Evolutionary conservation across 1,140 invertebrate genomes (phyloP).

Genomic region (Maniola jurtina): DNA sequence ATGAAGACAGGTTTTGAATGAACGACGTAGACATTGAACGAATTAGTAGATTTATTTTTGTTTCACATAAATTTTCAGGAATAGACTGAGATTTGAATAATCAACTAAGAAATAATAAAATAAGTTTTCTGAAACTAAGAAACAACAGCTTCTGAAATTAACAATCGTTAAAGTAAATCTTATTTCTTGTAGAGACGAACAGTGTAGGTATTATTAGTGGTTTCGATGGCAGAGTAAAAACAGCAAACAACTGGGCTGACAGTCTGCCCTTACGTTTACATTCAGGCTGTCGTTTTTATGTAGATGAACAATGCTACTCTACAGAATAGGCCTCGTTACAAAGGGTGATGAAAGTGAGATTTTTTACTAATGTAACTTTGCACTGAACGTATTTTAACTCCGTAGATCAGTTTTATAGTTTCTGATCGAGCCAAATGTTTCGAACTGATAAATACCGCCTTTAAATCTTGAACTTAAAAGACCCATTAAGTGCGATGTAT

Average conservation of each 20-base stretch:
- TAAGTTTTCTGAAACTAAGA: constrained; percentile 50
- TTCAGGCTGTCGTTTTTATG: background rate
- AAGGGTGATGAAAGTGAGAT: constrained; percentile 17
- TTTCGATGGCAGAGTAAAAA: background rate
- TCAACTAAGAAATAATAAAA: constrained; percentile 31
- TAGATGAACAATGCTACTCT: constrained; percentile 15
- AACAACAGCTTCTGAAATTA: constrained; percentile 32
- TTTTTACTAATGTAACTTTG: constrained; percentile 19
- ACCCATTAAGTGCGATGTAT: constrained; percentile 55
- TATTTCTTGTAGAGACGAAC: constrained; percentile 11
- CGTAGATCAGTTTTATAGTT: constrained; percentile 65
- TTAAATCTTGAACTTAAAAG: constrained; percentile 64
- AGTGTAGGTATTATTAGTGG: background rate
- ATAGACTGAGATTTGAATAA: constrained; percentile 52
- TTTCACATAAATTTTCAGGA: constrained; percentile 45
- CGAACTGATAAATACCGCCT: constrained; percentile 73
- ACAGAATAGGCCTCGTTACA: constrained; percentile 15
- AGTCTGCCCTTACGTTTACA: background rate
- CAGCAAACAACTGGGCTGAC: constrained; percentile 5
- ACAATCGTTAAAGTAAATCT: constrained; percentile 4
- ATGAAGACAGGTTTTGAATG: constrained; percentile 74
- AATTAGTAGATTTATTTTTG: constrained; percentile 62
- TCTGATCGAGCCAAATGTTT: constrained; percentile 73
- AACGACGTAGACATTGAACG: constrained; percentile 69
- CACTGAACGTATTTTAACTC: constrained; percentile 45